A percentile compares a stretch with the other conserved stretches of the same genome.
Evolutionary conservation across 1,140 invertebrate species (phyloP).

Genomic region (Eupristina koningsbergeri): DNA sequence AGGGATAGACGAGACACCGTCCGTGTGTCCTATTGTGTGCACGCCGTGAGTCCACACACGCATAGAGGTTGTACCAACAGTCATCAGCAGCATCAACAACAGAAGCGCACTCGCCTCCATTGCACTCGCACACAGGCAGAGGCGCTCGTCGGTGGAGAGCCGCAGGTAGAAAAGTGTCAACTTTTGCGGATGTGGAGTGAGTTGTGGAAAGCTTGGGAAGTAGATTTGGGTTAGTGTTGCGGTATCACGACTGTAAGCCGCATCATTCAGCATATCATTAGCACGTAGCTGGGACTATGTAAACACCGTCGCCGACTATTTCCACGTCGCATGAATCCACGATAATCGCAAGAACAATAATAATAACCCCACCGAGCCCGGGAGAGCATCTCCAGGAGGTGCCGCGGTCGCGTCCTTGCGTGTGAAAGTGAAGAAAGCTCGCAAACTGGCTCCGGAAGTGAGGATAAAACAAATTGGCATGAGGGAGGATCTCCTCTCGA

Average conservation of each 20-base stretch:
- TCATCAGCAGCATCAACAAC: neutral
- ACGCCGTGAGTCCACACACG: too few relatives aligned
- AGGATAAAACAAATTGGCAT: constrained; percentile 74
- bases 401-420: neutral
- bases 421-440: constrained; percentile 48
- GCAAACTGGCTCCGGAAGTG: constrained; percentile 73
- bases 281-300: constrained; percentile 20
- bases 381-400: neutral
- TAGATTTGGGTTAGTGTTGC: neutral
- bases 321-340: neutral
- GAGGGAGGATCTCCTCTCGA: constrained; percentile 72
- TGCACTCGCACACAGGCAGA: too few relatives aligned
- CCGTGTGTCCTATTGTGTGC: too few relatives aligned
- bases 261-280: neutral
- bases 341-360: neutral
- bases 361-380: neutral
- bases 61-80: neutral
- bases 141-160: too few relatives aligned
- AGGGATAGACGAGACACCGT: too few relatives aligned
- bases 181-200: neutral
- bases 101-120: neutral
- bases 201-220: neutral
- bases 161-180: neutral
- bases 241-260: neutral
- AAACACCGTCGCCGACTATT: neutral